Evolutionary conservation across 2,888 invertebrate species (phyloP).

Genomic region (Ectemnius continuus): DNA sequence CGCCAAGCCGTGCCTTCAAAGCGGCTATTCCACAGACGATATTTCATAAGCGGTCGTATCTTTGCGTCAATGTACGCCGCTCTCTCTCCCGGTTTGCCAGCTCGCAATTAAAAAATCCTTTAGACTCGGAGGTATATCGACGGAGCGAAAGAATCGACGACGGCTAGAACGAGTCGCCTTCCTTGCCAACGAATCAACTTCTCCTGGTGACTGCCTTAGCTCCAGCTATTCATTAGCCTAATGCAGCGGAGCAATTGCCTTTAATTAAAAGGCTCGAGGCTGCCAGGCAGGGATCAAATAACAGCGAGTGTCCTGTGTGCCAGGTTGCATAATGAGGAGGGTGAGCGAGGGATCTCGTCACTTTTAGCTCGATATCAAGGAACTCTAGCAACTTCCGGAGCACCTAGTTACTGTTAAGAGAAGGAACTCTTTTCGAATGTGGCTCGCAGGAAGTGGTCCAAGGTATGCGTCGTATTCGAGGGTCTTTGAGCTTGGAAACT

Average conservation of each 20-base stretch:
- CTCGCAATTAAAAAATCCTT: too few species aligned
- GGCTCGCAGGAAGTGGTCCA: conserved; percentile 50
- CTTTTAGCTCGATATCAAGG: conserved; percentile 53
- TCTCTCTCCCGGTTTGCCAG: too few species aligned
- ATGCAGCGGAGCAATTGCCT: conserved; percentile 9
- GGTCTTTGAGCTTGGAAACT: background rate
- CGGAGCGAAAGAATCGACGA: too few species aligned
- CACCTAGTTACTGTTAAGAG: conserved; percentile 14
- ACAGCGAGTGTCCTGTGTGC: conserved; percentile 43
- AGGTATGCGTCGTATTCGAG: conserved; percentile 37
- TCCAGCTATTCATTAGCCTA: conserved; percentile 28
- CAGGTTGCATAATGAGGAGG: conserved; percentile 53
- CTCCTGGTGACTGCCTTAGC: background rate
- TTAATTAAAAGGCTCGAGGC: conserved; percentile 41
- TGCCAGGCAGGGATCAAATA: conserved; percentile 32
- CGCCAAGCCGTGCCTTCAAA: conserved; percentile 10
- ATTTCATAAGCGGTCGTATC: conserved; percentile 3
- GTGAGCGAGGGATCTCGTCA: conserved; percentile 48
- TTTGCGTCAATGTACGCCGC: background rate
- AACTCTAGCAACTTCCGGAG: conserved; percentile 55
- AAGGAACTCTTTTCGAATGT: conserved; percentile 31
- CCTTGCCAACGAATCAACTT: too few species aligned
- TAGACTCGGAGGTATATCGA: background rate
- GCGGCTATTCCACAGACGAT: background rate
- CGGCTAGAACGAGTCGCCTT: too few species aligned